Conservation (phyloP, 2,797 vertebrate species). For the Macroramphosus scolopax region DNA sequence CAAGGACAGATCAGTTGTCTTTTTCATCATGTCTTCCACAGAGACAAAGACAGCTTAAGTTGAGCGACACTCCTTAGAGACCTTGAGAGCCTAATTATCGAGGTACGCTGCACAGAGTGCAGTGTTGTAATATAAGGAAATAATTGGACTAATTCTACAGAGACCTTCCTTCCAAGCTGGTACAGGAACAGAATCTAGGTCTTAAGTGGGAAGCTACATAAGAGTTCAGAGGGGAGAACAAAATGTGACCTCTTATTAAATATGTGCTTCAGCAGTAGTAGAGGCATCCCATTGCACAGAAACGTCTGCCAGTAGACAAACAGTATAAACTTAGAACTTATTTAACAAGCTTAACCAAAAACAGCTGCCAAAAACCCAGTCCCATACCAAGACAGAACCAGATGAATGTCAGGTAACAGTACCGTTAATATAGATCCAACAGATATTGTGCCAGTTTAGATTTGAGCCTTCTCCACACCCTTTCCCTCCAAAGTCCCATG, state of each 20-base stretch:
- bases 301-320: constrained; percentile 12
- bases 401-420: constrained; percentile 47
- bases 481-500: neutral
- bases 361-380: constrained; percentile 70
- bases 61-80: constrained; percentile 71
- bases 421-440: constrained; percentile 38
- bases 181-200: constrained; percentile 41
- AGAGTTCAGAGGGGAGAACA: constrained; percentile 18
- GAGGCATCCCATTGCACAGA: constrained; percentile 29
- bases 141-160: constrained; percentile 61
- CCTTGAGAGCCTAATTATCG: constrained; percentile 60
- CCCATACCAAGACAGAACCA: constrained; percentile 21
- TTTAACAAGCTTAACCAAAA: constrained; percentile 26
- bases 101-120: constrained; percentile 17
- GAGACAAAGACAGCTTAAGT: constrained; percentile 54
- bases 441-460: constrained; percentile 50
- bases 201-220: constrained; percentile 33
- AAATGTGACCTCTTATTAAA: constrained; percentile 32
- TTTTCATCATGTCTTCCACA: constrained; percentile 19
- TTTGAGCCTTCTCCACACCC: constrained; percentile 6
- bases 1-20: constrained; percentile 14
- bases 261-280: constrained; percentile 53
- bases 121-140: constrained; percentile 27
- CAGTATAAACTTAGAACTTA: constrained; percentile 3
- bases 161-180: constrained; percentile 22